Evolutionary conservation across 1,140 invertebrate species (phyloP).

Genomic region (Parasteatoda tepidariorum): DNA sequence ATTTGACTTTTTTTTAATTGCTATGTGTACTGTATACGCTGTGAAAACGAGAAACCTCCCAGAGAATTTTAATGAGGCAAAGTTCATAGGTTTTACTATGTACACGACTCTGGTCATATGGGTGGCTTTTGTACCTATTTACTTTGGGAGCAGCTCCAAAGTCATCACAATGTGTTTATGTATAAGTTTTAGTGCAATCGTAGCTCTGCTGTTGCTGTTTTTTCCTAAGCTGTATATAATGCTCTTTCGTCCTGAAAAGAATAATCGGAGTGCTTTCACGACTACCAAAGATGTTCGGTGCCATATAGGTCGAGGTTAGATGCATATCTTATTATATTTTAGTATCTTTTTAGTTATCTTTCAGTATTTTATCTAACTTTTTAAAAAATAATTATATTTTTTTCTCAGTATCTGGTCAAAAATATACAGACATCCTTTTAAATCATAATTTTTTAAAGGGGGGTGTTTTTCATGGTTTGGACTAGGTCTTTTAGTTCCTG

Average conservation of each 20-base stretch:
- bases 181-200: constrained; percentile 77
- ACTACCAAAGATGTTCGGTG: constrained; percentile 82
- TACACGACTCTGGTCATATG: constrained; percentile 90
- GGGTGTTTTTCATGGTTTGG: too few relatives aligned
- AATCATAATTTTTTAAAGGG: too few relatives aligned
- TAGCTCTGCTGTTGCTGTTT: constrained; percentile 82
- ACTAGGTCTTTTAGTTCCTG: too few relatives aligned
- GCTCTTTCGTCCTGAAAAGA: constrained; percentile 80
- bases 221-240: constrained; percentile 85
- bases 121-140: constrained; percentile 88
- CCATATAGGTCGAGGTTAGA: constrained; percentile 75
- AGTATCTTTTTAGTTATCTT: not conserved
- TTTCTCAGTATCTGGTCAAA: too few relatives aligned
- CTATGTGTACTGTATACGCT: constrained; percentile 85
- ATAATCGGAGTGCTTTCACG: constrained; percentile 82
- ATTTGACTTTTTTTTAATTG: constrained; percentile 83
- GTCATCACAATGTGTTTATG: constrained; percentile 80
- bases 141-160: constrained; percentile 81
- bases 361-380: too few relatives aligned
- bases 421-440: too few relatives aligned
- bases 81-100: constrained; percentile 87
- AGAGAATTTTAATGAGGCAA: constrained; percentile 89
- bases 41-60: constrained; percentile 88
- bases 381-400: too few relatives aligned
- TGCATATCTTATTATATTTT: not conserved